Evolutionary conservation across 2,888 invertebrate species (phyloP), one percentile per base, ranked within the genome.

Genomic region (Drosophila longiperda): DNA sequence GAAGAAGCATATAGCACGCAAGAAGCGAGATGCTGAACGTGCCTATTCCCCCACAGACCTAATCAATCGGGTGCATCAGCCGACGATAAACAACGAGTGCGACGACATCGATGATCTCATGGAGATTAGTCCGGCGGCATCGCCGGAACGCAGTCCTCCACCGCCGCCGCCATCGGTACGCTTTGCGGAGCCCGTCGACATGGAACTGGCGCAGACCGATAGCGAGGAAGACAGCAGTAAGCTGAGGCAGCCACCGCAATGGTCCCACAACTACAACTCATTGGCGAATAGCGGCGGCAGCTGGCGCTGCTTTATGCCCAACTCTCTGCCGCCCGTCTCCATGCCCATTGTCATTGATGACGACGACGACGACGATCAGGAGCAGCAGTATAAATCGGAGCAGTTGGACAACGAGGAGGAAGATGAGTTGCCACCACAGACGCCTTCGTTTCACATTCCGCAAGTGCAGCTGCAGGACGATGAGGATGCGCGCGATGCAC

Each of bases 31-130:
- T 59, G 92, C 92, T 0, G 91, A 91, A 42, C 83, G 90, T 3
- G 93, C 93, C 1, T 93, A 93, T 68, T 93, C 93, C 0, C 93
- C 93, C 11, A 93, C 93, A 4, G 93, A 93, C 73, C 92, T 93
- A 77, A 90, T 92, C 29, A 88, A 91, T 50, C 80, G 90, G 15
- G 78, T 90, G 23, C 86, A 82, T 33, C 66, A 58, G 64, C 78
- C 83, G 11, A 75, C 74, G 23, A 59, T 63, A 9, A 76, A 52
- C 12, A 75, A 67, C 0, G 82, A 82, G 17, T 80, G 85, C 33
- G 85, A 87, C 33, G 77, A 78, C 3, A 88, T 89, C 34, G 87
- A 90, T 62, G 81, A 83, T 12, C 80, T 90, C 20, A 91, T 91
- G 87, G 92, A 92, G 60, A 92, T 92, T 8, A 93, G 93, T 80